Base-by-base conservation (phyloP, 2,888 invertebrate species). In the Heliconius aoede region DNA sequence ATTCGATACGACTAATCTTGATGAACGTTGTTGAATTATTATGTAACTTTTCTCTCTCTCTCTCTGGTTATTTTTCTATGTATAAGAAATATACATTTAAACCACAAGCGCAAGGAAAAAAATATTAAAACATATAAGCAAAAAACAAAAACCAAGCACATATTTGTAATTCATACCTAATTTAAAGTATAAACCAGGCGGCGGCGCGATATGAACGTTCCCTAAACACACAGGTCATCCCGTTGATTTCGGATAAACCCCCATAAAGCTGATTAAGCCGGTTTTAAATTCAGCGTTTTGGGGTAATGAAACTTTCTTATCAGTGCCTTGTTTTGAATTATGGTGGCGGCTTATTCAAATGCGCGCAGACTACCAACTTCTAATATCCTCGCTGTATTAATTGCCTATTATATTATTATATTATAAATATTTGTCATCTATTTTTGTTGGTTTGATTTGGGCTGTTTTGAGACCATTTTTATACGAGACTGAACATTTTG, bases 281-380 rank as follows among this genome's bases (percentile, higher is more conserved):
- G 91, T 93, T 94, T 94, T 91, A 93, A 94, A 94, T 93, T 92
- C 90, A 90, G 86, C 91, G 90, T 91, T 73, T 91, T 85, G 90
- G 69, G 88, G 89, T 93, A 94, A 94, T 93, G 94, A 93, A 94
- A 94, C 90, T 93, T 93, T 90, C 92, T 94, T 94, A 94, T 94
- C 94, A 90, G 91, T 82, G 86, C 85, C 89, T 87, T 85, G 91
- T 89, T 93, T 89, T 94, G 93, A 94, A 87, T 91, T 93, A 94
- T 89, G 88, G 85, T 85, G 85, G 85, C 84, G 86, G 90, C 88
- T 90, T 90, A 86, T 87, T 88, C 86, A 86, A 85, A 85, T 84
- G 83, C 83, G 83, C 82, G 81, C 83, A 84, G 81, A 81, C 83
- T 82, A 84, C 74, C 78, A 81, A 83, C 82, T 84, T 85, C 83